Base-by-base conservation (phyloP, 2,797 vertebrate species). In the Pelobates cultripes region DNA sequence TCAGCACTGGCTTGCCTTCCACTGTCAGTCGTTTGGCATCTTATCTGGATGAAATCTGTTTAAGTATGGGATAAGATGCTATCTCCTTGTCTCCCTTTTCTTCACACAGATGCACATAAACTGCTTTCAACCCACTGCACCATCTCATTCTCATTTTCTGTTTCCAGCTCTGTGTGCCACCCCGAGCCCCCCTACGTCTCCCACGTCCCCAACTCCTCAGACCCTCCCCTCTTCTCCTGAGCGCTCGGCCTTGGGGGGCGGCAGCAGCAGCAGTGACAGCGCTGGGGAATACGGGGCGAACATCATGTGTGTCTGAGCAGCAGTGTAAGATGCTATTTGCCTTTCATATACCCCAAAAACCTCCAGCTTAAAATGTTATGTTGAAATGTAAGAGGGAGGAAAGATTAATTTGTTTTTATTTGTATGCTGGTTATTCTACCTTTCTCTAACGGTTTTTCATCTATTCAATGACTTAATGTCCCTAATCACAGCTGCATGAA, bases 91-190 rank as follows among this genome's bases (percentile, higher is more conserved):
- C 45, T 75, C 67, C 55, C 12, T 63, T 63, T 71, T 75, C 10
- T 66, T 66, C 42, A 70, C 53, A 75, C 67, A 81, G 7, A 70
- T 28, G 53, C 42, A 68, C 53, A 67, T 74, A 73, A 69, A 81
- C 67, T 69, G 64, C 63, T 78, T 61, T 17, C 64, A 68, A 64
- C 40, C 57, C 45, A 3, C 76, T 63, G 53, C 86, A 86, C 92
- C 91, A 93, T 74, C 3, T 75, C 86, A 87, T 91, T 87, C 89
- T 91, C 89, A 81, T 92, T 92, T 83, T 94, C 89, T 85, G 85
- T 93, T 95, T 94, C 91, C 94, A 98, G 97, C 95, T 91, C 95
- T 96, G 89, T 96, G 94, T 74, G 89, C 89, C 85, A 91, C 92
- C 91, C 93, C 94, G 87, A 97, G 95, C 82, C 93, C 95, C 92